phyloP scores from a whole-genome alignment of 2,113 vertebrate genomes.

The Bolborhynchus lineola region DNA sequence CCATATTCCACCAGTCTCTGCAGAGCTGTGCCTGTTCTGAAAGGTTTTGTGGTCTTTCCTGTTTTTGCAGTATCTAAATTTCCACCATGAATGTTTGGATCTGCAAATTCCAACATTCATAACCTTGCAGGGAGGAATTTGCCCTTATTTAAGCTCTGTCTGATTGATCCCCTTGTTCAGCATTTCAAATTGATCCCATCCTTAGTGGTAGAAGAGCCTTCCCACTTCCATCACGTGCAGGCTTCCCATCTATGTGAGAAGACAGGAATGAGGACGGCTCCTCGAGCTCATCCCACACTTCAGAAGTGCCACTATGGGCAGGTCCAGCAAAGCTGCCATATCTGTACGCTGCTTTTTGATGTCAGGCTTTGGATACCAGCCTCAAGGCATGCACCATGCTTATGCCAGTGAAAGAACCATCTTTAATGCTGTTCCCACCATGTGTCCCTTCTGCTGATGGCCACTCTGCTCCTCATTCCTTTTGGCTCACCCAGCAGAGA shows the following conservation, averaged over 20 bases:
- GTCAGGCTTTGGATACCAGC: not conserved
- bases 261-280: not conserved
- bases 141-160: not conserved
- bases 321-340: not conserved
- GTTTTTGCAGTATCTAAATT: not conserved
- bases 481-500: not conserved
- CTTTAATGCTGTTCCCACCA: accelerated
- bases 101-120: not conserved
- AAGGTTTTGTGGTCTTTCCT: not conserved
- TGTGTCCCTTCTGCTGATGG: not conserved
- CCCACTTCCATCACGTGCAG: accelerated
- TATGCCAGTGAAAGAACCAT: accelerated
- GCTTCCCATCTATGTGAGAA: not conserved
- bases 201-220: not conserved
- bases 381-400: accelerated
- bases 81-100: not conserved
- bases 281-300: not conserved
- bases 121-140: not conserved
- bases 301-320: not conserved
- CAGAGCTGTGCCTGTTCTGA: not conserved
- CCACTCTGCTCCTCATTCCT: not conserved
- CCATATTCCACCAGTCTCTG: not conserved
- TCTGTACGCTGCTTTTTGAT: not conserved
- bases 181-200: not conserved
- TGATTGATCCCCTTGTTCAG: not conserved